Conservation (phyloP, 2,888 invertebrate species). For the Zhuqinia jingwanae region DNA sequence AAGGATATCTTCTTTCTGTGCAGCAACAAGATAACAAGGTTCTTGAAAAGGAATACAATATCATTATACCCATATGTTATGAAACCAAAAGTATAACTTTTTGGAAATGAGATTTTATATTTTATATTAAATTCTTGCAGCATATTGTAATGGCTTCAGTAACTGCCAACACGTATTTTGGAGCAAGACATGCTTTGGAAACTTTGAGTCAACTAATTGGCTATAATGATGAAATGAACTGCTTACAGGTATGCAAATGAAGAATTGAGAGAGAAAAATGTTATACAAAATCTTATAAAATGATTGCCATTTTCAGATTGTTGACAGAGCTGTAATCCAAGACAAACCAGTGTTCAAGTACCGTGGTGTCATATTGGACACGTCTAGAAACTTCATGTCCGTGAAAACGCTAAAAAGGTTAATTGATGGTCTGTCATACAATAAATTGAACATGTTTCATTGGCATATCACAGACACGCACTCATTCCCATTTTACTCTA, state of each 20-base stretch:
- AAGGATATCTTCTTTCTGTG: slow-evolving; percentile 74
- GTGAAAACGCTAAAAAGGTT: slow-evolving; percentile 86
- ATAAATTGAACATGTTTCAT: slow-evolving; percentile 86
- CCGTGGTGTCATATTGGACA: slow-evolving; percentile 83
- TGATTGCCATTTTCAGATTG: slow-evolving; percentile 81
- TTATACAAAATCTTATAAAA: background rate
- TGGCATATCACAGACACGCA: slow-evolving; percentile 83
- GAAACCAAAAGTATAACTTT: too few species aligned
- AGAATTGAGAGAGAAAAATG: too few species aligned
- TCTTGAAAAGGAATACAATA: background rate
- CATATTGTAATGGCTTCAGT: slow-evolving; percentile 77
- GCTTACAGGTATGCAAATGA: slow-evolving; percentile 82
- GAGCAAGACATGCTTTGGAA: slow-evolving; percentile 89
- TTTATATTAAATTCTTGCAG: too few species aligned
- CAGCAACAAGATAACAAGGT: slow-evolving; percentile 44
- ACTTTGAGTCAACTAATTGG: slow-evolving; percentile 87
- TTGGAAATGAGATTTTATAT: too few species aligned
- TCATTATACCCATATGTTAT: too few species aligned
- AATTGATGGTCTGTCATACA: slow-evolving; percentile 92
- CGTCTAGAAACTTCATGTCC: slow-evolving; percentile 83
- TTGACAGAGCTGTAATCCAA: slow-evolving; percentile 85
- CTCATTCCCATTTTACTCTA: slow-evolving; percentile 82
- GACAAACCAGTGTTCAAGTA: slow-evolving; percentile 84
- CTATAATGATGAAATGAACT: slow-evolving; percentile 80
- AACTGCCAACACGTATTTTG: slow-evolving; percentile 83